These are phyloP conservation scores for Mobula birostris DNA, from an alignment of 2,113 vertebrate genomes.

Conservation along the genomic window DNA sequence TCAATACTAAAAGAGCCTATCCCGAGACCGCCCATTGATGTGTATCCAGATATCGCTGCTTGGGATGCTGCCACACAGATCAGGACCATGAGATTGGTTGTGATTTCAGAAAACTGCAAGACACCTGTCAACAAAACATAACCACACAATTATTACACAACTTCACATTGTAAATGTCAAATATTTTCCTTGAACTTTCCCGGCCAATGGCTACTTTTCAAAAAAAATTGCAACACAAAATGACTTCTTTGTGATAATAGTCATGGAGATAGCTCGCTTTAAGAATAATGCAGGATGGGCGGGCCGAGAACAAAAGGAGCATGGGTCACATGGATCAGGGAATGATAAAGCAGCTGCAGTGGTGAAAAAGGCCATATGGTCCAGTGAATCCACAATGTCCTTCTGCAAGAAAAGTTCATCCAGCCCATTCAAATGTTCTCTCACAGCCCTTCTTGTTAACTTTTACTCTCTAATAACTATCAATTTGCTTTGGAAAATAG, in stretches of 20 bases:
- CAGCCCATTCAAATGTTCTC: too few relatives aligned
- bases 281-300: not conserved
- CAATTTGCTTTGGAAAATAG: too few relatives aligned
- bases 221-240: not conserved
- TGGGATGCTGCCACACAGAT: conserved; percentile 67
- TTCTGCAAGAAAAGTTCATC: too few relatives aligned
- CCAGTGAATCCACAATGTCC: too few relatives aligned
- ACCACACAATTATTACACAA: not conserved
- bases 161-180: not conserved
- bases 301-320: not conserved
- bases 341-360: too few relatives aligned
- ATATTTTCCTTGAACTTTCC: not conserved
- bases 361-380: too few relatives aligned
- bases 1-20: conserved; percentile 58
- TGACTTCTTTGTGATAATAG: not conserved
- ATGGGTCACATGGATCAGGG: not conserved
- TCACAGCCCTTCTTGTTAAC: too few relatives aligned
- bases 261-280: not conserved
- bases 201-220: not conserved
- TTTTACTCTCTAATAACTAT: too few relatives aligned
- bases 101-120: conserved; percentile 62
- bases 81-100: conserved; percentile 64
- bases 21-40: conserved; percentile 51
- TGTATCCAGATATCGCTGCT: conserved; percentile 61
- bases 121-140: conserved; percentile 53